phyloP scores from a whole-genome alignment of 1,140 invertebrate species.

The Drosophila jambulina region DNA sequence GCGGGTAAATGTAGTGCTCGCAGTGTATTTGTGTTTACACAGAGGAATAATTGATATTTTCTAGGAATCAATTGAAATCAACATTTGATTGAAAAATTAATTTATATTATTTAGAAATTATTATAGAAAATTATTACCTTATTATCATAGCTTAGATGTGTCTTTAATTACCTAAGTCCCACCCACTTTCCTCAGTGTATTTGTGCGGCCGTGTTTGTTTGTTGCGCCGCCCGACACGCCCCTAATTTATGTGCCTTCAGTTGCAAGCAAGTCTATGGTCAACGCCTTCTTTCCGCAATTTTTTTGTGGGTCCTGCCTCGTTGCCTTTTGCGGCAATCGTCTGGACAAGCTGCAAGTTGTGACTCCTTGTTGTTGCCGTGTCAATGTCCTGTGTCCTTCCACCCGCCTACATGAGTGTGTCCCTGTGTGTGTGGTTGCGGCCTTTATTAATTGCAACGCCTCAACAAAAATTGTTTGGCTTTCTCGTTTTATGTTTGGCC shows the following conservation, averaged over 20 bases:
- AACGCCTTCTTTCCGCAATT: slow-evolving; percentile 62
- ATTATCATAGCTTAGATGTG: too few species aligned
- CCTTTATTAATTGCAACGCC: slow-evolving; percentile 81
- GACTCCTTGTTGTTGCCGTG: slow-evolving; percentile 50
- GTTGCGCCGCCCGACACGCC: slow-evolving; percentile 61
- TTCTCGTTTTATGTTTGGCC: slow-evolving; percentile 59
- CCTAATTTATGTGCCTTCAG: slow-evolving; percentile 79
- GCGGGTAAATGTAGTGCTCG: slow-evolving; percentile 3
- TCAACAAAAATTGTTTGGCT: slow-evolving; percentile 73
- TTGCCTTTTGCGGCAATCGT: slow-evolving; percentile 36
- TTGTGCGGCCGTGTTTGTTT: slow-evolving; percentile 24
- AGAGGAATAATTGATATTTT: not conserved
- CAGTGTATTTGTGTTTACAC: slow-evolving; percentile 1
- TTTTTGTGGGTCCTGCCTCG: slow-evolving; percentile 39
- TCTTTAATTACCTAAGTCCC: not conserved
- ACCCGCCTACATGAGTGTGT: slow-evolving; percentile 8
- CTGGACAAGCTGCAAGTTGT: slow-evolving; percentile 45
- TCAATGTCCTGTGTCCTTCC: slow-evolving; percentile 68
- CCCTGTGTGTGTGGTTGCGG: slow-evolving; percentile 49
- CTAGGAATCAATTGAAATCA: not conserved
- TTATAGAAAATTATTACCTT: not conserved
- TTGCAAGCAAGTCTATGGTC: slow-evolving; percentile 69
- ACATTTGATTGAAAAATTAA: not conserved
- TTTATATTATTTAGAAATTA: not conserved
- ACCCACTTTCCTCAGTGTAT: not conserved